These are phyloP conservation scores for Stenoptilia bipunctidactyla DNA, from an alignment of 2,888 invertebrate genomes.

Conservation along the genomic window DNA sequence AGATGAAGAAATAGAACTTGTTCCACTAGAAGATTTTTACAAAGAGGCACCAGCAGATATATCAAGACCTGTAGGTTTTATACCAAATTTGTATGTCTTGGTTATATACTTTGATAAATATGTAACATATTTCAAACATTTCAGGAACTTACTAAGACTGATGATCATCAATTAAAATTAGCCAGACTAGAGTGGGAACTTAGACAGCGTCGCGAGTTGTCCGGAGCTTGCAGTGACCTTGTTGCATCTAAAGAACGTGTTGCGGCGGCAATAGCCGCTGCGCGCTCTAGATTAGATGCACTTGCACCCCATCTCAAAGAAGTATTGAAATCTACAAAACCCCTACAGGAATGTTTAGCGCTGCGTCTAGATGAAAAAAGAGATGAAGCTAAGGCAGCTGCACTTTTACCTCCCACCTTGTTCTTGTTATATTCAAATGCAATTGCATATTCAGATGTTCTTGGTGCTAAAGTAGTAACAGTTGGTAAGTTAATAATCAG, in stretches of 20 bases:
- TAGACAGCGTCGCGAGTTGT: constrained; percentile 86
- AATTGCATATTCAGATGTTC: constrained; percentile 84
- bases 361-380: constrained; percentile 84
- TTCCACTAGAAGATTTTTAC: constrained; percentile 87
- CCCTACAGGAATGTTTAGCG: constrained; percentile 89
- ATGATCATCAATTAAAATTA: constrained; percentile 85
- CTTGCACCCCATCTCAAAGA: constrained; percentile 81
- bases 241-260: constrained; percentile 83
- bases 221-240: constrained; percentile 81
- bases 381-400: constrained; percentile 81
- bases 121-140: constrained; percentile 14
- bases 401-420: constrained; percentile 83
- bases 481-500: constrained; percentile 63
- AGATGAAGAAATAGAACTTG: constrained; percentile 92
- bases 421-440: constrained; percentile 90
- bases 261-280: constrained; percentile 79
- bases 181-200: constrained; percentile 94
- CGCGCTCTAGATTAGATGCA: constrained; percentile 83
- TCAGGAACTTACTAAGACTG: constrained; percentile 75
- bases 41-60: constrained; percentile 80
- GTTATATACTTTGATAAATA: background rate
- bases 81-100: background rate
- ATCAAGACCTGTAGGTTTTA: constrained; percentile 73
- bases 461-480: constrained; percentile 63
- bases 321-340: constrained; percentile 81